These are phyloP conservation scores for Perdita meconis DNA, from an alignment of 2,888 invertebrate species.

Conservation along the genomic window DNA sequence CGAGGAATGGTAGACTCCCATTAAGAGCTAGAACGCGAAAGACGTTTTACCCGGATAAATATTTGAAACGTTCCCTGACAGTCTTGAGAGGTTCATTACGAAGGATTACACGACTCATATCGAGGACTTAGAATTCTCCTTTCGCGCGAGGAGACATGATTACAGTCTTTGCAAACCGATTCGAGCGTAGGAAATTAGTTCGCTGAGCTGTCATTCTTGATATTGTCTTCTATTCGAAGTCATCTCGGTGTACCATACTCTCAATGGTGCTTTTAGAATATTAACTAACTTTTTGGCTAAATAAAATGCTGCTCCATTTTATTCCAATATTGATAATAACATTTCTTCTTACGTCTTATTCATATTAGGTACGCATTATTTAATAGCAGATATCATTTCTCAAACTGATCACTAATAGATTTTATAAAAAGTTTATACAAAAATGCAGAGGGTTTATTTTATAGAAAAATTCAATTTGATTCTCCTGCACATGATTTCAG, in stretches of 20 bases:
- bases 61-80: constrained; percentile 77
- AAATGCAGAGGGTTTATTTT: too few species aligned
- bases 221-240: constrained; percentile 12
- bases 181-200: constrained; percentile 76
- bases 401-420: too few species aligned
- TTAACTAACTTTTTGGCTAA: neutral
- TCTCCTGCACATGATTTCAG: too few species aligned
- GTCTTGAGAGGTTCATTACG: constrained; percentile 81
- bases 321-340: too few species aligned
- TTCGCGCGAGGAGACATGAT: constrained; percentile 71
- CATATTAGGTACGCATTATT: too few species aligned
- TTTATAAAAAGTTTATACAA: too few species aligned
- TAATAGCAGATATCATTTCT: too few species aligned
- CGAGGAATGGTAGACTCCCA: constrained; percentile 51
- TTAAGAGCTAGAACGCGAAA: constrained; percentile 67
- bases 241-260: constrained; percentile 9
- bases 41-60: constrained; percentile 76
- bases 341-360: too few species aligned
- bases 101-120: constrained; percentile 81
- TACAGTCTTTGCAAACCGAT: constrained; percentile 75
- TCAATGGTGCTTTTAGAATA: neutral
- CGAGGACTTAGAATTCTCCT: constrained; percentile 79
- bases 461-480: too few species aligned
- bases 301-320: neutral
- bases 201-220: constrained; percentile 61